Conservation (phyloP, 2,113 vertebrate species). For the Rhabdornis inornatus region DNA sequence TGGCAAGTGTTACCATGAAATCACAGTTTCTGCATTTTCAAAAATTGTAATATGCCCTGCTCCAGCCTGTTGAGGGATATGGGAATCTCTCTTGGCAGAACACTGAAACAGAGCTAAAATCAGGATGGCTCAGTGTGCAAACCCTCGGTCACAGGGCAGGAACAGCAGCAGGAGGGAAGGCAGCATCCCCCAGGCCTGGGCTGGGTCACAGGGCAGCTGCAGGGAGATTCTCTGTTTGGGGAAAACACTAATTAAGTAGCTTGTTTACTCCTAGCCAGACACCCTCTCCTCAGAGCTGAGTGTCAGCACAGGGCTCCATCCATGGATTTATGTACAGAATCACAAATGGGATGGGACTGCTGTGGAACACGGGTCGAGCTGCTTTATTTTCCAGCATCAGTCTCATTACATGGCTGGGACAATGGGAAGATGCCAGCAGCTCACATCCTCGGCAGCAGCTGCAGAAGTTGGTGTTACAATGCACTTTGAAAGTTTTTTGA, state of each 20-base stretch:
- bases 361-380: too few relatives aligned
- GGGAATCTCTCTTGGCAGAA: background rate
- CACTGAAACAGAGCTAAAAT: background rate
- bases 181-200: background rate
- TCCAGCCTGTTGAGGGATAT: background rate
- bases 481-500: too few relatives aligned
- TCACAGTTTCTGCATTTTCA: background rate
- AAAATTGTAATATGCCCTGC: background rate
- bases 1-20: background rate
- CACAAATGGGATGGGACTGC: too few relatives aligned
- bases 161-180: background rate
- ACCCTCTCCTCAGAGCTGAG: background rate
- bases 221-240: background rate
- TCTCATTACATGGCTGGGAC: too few relatives aligned
- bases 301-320: background rate
- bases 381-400: too few relatives aligned
- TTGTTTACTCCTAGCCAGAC: background rate
- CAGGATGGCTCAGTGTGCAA: rapidly evolving
- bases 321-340: too few relatives aligned
- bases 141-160: rapidly evolving
- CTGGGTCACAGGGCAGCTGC: background rate
- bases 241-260: background rate
- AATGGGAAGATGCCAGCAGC: too few relatives aligned
- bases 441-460: too few relatives aligned
- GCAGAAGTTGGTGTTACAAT: too few relatives aligned